Evolutionary conservation across 2,797 vertebrate genomes (phyloP).

Genomic region (Chelmon rostratus): DNA sequence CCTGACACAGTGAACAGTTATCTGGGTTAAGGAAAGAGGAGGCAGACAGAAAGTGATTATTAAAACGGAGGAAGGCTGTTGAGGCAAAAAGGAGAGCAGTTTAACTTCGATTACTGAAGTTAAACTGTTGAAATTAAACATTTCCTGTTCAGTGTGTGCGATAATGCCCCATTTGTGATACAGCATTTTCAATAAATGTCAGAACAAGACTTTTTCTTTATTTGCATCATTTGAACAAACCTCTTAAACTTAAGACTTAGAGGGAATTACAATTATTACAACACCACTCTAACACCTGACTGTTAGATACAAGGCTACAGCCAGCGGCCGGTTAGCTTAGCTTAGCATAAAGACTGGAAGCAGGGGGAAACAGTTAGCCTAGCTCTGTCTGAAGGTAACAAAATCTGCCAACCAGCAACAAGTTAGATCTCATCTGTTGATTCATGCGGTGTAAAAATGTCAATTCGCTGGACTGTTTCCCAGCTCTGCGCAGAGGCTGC

Average conservation of each 20-base stretch:
- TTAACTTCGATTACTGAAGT: conserved; percentile 18
- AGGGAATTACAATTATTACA: background rate
- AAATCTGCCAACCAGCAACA: background rate
- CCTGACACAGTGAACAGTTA: conserved; percentile 60
- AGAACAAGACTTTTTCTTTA: background rate
- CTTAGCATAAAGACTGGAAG: conserved; percentile 3
- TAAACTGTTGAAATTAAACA: conserved; percentile 21
- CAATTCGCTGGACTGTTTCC: background rate
- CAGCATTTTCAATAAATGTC: conserved; percentile 16
- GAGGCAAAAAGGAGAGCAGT: background rate
- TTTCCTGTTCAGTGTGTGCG: conserved; percentile 17
- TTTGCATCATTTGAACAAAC: background rate
- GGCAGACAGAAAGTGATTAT: conserved; percentile 41
- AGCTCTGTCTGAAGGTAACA: background rate
- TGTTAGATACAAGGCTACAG: background rate
- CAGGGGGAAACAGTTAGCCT: background rate
- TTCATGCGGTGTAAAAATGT: background rate
- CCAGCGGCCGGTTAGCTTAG: background rate
- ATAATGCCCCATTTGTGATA: background rate
- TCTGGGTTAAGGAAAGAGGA: conserved; percentile 58
- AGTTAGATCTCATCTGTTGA: background rate
- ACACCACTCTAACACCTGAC: too few relatives aligned
- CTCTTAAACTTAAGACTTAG: background rate
- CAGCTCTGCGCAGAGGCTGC: conserved; percentile 1
- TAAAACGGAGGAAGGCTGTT: conserved; percentile 24